Evolutionary conservation across 1,140 invertebrate species (phyloP).

Genomic region (Agrypnia vestita): DNA sequence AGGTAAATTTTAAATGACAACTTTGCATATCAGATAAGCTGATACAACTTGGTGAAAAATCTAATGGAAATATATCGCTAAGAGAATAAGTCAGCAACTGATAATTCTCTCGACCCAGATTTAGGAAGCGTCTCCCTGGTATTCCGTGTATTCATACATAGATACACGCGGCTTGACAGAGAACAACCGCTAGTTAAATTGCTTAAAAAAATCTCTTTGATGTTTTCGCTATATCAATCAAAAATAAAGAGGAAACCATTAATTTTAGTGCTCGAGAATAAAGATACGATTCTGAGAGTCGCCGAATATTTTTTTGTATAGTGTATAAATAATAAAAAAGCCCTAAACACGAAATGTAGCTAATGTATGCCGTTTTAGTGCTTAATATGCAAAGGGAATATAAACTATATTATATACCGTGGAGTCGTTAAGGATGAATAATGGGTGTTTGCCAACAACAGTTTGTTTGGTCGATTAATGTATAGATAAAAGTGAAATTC

Average conservation of each 20-base stretch:
- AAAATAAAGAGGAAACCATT: conserved; percentile 11
- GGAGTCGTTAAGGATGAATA: conserved; percentile 34
- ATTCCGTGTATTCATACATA: too few species aligned
- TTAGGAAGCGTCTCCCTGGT: too few species aligned
- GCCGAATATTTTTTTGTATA: conserved; percentile 7
- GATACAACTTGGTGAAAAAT: too few species aligned
- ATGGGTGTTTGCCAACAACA: conserved; percentile 30
- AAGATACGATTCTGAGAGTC: not conserved
- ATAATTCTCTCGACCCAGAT: too few species aligned
- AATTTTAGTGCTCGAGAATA: not conserved
- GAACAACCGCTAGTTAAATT: too few species aligned
- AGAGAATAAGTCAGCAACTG: too few species aligned
- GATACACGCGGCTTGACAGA: too few species aligned
- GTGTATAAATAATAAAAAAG: conserved; percentile 25
- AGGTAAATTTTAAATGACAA: too few species aligned
- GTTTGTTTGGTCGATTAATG: conserved; percentile 38
- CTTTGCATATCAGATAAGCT: too few species aligned
- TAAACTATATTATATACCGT: conserved; percentile 25
- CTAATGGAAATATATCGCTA: too few species aligned
- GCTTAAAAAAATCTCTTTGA: not conserved
- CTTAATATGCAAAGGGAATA: conserved; percentile 36
- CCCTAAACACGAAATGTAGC: conserved; percentile 7
- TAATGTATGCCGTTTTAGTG: conserved; percentile 29
- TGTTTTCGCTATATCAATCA: conserved; percentile 19
- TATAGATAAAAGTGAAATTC: conserved; percentile 26